Conservation (phyloP, 2,113 vertebrate species). For the Strix aluco region DNA sequence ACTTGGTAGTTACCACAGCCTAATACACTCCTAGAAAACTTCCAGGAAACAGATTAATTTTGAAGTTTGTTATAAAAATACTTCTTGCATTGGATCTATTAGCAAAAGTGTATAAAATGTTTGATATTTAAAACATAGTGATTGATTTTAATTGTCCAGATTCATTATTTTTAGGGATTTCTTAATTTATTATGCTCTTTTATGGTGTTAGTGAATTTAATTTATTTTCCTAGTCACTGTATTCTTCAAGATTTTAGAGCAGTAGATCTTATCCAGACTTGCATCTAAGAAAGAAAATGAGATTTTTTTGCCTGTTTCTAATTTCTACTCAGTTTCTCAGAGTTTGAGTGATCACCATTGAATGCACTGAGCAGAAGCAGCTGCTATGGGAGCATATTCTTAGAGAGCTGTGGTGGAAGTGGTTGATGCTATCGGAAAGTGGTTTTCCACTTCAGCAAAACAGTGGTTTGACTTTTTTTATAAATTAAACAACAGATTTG, state of each 20-base stretch:
- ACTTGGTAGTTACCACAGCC: not conserved
- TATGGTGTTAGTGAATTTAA: not conserved
- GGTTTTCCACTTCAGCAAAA: not conserved
- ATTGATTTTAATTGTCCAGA: not conserved
- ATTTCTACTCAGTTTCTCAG: not conserved
- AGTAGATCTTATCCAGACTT: not conserved
- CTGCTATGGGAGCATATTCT: not conserved
- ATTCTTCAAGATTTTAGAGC: not conserved
- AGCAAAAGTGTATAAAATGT: not conserved
- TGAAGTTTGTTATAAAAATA: not conserved
- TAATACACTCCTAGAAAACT: not conserved
- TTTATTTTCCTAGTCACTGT: not conserved
- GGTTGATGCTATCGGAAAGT: not conserved
- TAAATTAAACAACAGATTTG: not conserved
- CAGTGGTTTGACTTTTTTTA: not conserved
- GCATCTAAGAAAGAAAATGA: not conserved
- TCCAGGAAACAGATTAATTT: not conserved
- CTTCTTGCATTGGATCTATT: not conserved
- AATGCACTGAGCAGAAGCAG: not conserved
- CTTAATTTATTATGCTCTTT: not conserved
- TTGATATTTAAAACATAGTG: not conserved
- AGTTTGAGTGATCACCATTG: not conserved
- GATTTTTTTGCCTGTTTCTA: not conserved
- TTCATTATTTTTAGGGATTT: not conserved
- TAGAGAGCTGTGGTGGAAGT: not conserved